These are phyloP conservation scores for Acleris cristana DNA, from an alignment of 2,888 invertebrate species.

Conservation along the genomic window DNA sequence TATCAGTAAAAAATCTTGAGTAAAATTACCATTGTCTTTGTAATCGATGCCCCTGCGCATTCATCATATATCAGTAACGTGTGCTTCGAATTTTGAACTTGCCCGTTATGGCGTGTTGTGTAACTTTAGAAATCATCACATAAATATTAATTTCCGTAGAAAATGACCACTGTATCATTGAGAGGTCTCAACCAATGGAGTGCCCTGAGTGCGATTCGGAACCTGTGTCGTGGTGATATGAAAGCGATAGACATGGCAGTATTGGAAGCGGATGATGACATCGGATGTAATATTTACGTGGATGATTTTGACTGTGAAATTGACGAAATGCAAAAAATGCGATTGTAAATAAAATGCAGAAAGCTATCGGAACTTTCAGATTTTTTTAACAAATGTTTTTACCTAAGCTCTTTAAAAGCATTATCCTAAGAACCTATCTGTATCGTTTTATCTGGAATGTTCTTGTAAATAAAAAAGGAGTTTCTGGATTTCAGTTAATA, in stretches of 20 bases:
- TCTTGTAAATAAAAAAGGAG: no score
- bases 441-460: no score
- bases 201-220: slow-evolving; percentile 42
- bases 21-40: not conserved
- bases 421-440: no score
- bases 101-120: slow-evolving; percentile 46
- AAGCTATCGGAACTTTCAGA: not conserved
- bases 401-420: not conserved
- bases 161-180: slow-evolving; percentile 56
- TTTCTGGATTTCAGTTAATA: no score
- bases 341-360: not conserved
- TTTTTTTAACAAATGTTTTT: not conserved
- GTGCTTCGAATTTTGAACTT: slow-evolving; percentile 39
- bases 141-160: slow-evolving; percentile 60
- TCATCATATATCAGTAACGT: slow-evolving; percentile 16
- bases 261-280: slow-evolving; percentile 11
- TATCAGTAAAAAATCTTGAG: no score
- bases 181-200: slow-evolving; percentile 51
- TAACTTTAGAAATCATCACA: slow-evolving; percentile 59
- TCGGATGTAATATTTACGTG: not conserved
- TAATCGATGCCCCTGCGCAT: not conserved
- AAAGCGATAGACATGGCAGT: slow-evolving; percentile 43
- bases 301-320: not conserved
- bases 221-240: slow-evolving; percentile 42
- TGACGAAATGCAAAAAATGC: not conserved